Base-by-base conservation (phyloP, 2,113 vertebrate species). In the Hemiscyllium ocellatum region DNA sequence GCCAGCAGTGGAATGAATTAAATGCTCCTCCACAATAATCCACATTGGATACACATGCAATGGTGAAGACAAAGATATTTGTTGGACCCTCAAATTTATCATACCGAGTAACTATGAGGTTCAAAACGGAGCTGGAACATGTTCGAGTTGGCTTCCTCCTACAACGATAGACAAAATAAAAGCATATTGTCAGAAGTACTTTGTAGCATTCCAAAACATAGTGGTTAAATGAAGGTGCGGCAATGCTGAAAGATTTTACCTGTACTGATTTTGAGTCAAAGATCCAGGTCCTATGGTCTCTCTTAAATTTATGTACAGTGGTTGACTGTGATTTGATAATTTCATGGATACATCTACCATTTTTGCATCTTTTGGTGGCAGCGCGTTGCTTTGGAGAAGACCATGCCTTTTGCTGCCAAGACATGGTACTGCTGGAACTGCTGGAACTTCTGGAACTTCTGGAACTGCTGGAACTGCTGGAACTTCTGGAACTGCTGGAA, bases 61-160 rank as follows among this genome's bases (percentile, higher is more conserved):
- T 50, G 29, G 86, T 24, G 4, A 52, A 90, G 8, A 2, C 37
- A 94, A 47, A 69, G 37, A 26, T 20, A 66, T 33, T 56, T n/a
- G 65, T 93, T 47, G 29, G 12, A 1, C 5, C 56, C 33, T 10
- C 17, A 70, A 13, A 69, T 70, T 8, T 47, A 70, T 29, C 93
- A 68, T 94, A 70, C 66, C 66, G 13, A 20, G 93, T 10, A 70
- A 70, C 4, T 12, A 68, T 22, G 91, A 47, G n/a, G 56, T 4
- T 0, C 96, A 96, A 97, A 97, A 76, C 0, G 96, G 42, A 97
- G 95, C 5, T 0, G 96, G 68, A 96, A 96, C 5, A 97, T 87
- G 96, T 97, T 96, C 5, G 96, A 96, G 94, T 96, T 96, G 24
- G 42, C 90, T 78, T 91, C 68, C 56, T 95, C 95, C 97, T 97